Evolutionary conservation across 2,113 vertebrate genomes (phyloP).

Genomic region (Bombycilla garrulus): DNA sequence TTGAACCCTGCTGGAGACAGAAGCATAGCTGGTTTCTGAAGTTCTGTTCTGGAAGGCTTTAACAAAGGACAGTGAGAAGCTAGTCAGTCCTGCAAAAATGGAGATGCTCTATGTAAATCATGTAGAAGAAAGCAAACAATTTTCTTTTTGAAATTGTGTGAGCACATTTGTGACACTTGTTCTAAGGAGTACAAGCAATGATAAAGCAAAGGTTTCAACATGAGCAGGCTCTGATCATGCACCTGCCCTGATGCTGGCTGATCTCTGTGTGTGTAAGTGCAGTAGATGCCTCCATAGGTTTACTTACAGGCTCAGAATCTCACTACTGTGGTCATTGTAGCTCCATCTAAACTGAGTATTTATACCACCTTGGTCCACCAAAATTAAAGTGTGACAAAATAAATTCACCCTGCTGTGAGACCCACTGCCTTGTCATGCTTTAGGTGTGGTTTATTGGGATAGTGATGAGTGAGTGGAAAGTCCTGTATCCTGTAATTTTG

Average conservation of each 20-base stretch:
- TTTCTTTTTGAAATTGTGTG: neutral
- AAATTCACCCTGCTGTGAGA: neutral
- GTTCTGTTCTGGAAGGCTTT: neutral
- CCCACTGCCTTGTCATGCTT: neutral
- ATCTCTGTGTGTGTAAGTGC: neutral
- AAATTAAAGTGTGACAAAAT: neutral
- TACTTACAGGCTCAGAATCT: neutral
- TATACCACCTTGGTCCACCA: neutral
- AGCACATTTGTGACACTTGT: neutral
- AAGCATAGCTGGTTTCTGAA: neutral
- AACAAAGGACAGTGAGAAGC: neutral
- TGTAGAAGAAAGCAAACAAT: neutral
- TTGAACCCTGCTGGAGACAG: neutral
- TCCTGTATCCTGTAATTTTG: neutral
- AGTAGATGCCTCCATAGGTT: neutral
- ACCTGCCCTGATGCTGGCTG: neutral
- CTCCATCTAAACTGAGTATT: neutral
- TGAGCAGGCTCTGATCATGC: neutral
- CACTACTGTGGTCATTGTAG: neutral
- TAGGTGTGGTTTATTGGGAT: neutral
- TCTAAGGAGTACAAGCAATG: neutral
- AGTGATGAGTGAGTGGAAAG: neutral
- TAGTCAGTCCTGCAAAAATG: neutral
- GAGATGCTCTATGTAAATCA: neutral
- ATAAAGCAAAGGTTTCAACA: neutral